Percentiles rank a stretch among this genome's conserved stretches.
Conservation (phyloP, 2,888 invertebrate species). For the Octodonta nipae region DNA sequence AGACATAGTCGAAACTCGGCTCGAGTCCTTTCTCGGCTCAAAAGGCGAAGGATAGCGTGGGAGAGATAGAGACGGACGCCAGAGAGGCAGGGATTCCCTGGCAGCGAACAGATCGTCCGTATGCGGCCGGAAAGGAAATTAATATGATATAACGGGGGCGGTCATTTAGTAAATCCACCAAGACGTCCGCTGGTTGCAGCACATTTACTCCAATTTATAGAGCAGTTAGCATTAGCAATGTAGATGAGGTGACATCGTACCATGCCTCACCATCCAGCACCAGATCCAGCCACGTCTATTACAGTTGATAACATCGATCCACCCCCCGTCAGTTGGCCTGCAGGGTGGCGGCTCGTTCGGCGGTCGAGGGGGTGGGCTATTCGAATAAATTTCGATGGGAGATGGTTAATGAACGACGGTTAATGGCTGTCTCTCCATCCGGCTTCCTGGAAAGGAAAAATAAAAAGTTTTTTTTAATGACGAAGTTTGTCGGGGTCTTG, state of each 20-base stretch:
- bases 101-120: neutral
- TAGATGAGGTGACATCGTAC: slow-evolving; percentile 24
- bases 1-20: too few relatives aligned
- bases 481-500: too few relatives aligned
- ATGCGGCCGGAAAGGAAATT: neutral
- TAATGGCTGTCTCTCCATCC: neutral
- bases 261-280: too few relatives aligned
- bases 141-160: slow-evolving; percentile 2
- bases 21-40: too few relatives aligned
- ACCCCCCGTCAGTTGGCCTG: too few relatives aligned
- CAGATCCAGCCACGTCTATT: slow-evolving; percentile 1
- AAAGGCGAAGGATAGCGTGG: too few relatives aligned
- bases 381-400: slow-evolving; percentile 1
- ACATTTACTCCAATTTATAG: slow-evolving; percentile 22
- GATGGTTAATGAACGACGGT: slow-evolving; percentile 1
- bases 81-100: neutral
- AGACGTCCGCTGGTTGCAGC: neutral
- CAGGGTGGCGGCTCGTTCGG: neutral
- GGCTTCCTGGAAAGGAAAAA: neutral
- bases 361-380: neutral
- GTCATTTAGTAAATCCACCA: slow-evolving; percentile 2
- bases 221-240: slow-evolving; percentile 28
- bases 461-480: too few relatives aligned
- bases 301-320: slow-evolving; percentile 2
- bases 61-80: too few relatives aligned